Conservation (phyloP, 2,797 vertebrate genomes). For the Ambastaia sidthimunki region DNA sequence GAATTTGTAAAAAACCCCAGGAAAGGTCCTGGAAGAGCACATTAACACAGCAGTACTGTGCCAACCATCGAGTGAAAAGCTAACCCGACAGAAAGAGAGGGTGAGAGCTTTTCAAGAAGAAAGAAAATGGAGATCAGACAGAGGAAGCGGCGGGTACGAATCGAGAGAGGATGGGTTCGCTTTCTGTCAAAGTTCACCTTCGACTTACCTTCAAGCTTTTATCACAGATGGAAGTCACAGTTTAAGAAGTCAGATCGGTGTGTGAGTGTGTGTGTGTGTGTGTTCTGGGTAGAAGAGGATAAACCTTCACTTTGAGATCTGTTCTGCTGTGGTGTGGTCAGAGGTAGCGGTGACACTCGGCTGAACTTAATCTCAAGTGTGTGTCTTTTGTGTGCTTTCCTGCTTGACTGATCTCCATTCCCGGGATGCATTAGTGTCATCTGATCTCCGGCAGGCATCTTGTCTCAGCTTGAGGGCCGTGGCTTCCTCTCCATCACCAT, state of each 20-base stretch:
- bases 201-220: conserved; percentile 39
- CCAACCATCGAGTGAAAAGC: not conserved
- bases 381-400: conserved; percentile 41
- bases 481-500: conserved; percentile 52
- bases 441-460: conserved; percentile 47
- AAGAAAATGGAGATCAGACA: conserved; percentile 18
- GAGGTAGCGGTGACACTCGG: conserved; percentile 39
- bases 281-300: conserved; percentile 40
- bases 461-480: conserved; percentile 50
- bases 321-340: conserved; percentile 43
- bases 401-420: conserved; percentile 49
- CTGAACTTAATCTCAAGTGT: conserved; percentile 45
- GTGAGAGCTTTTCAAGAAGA: conserved; percentile 19
- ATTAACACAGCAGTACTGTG: conserved; percentile 6
- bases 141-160: not conserved
- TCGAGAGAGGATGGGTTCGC: conserved; percentile 4
- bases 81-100: not conserved
- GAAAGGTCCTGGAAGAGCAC: conserved; percentile 61
- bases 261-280: conserved; percentile 20
- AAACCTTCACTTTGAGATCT: conserved; percentile 44
- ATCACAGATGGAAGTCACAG: conserved; percentile 45
- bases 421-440: conserved; percentile 32
- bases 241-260: conserved; percentile 34
- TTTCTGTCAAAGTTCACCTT: conserved; percentile 37
- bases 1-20: conserved; percentile 55